phyloP scores from a whole-genome alignment of 2,113 vertebrate genomes.

The Halcyon malimbica region DNA sequence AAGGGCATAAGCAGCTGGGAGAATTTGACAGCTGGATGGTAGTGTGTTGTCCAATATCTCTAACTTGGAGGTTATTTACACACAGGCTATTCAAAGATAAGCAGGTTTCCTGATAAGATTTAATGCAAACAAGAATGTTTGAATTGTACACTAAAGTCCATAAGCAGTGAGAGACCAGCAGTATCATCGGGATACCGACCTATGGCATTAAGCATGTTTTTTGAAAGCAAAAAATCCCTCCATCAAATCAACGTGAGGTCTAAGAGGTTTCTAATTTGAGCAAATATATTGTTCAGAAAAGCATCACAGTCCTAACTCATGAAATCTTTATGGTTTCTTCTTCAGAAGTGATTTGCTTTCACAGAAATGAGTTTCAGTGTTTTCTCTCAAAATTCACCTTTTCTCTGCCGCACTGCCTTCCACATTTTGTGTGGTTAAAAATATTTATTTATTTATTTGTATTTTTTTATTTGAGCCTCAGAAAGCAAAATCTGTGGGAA shows the following conservation, averaged over 20 bases:
- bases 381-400: background rate
- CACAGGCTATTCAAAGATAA: background rate
- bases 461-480: background rate
- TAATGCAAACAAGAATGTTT: background rate
- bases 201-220: background rate
- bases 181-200: background rate
- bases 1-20: background rate
- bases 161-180: background rate
- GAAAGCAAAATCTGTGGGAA: background rate
- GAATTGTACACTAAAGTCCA: background rate
- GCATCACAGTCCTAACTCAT: background rate
- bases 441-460: too few relatives aligned
- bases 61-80: background rate
- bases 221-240: background rate
- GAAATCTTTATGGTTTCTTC: background rate
- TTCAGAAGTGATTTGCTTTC: background rate
- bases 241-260: background rate
- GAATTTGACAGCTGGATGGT: background rate
- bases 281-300: background rate
- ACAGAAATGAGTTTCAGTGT: background rate
- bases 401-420: background rate
- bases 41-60: background rate
- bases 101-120: background rate
- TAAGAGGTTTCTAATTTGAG: background rate
- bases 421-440: background rate